Evolutionary conservation across 1,140 invertebrate species (phyloP).

Genomic region (Halictus rubicundus): DNA sequence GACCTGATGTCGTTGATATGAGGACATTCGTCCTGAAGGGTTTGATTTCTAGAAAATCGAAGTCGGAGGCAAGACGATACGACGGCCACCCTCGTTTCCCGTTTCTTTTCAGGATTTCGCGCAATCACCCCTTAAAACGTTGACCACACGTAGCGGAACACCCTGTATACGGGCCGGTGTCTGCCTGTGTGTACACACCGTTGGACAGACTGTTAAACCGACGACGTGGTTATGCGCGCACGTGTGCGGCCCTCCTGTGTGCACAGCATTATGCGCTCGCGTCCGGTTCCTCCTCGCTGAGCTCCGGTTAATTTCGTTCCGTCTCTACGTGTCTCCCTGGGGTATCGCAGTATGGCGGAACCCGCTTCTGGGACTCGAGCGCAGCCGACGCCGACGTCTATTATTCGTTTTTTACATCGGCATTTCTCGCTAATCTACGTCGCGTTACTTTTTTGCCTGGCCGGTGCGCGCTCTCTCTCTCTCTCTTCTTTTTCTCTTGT

Average conservation of each 20-base stretch:
- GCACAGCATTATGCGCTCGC: conserved; percentile 58
- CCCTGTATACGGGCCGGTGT: not conserved
- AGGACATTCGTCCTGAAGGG: too few relatives aligned
- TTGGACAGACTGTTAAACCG: conserved; percentile 54
- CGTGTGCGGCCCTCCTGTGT: conserved; percentile 47
- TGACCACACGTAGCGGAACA: not conserved
- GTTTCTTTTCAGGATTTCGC: too few relatives aligned
- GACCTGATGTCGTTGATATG: too few relatives aligned
- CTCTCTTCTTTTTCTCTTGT: not conserved
- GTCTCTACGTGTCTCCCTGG: conserved; percentile 40
- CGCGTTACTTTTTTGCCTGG: not conserved
- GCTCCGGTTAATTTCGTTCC: conserved; percentile 57
- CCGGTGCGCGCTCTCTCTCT: too few relatives aligned
- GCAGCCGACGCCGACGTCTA: conserved; percentile 2
- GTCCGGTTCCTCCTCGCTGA: conserved; percentile 53
- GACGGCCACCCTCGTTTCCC: too few relatives aligned
- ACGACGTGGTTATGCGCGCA: conserved; percentile 44
- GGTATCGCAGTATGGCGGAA: conserved; percentile 23
- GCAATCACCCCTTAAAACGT: too few relatives aligned
- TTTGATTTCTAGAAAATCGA: too few relatives aligned
- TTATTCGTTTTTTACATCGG: conserved; percentile 30
- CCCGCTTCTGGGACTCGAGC: conserved; percentile 19
- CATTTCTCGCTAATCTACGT: conserved; percentile 24
- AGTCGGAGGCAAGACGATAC: too few relatives aligned
- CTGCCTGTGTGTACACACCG: conserved; percentile 3